A percentile compares a stretch with the other conserved stretches of the same genome.
phyloP scores from a whole-genome alignment of 2,113 vertebrate species.

The Odontophorus gujanensis region DNA sequence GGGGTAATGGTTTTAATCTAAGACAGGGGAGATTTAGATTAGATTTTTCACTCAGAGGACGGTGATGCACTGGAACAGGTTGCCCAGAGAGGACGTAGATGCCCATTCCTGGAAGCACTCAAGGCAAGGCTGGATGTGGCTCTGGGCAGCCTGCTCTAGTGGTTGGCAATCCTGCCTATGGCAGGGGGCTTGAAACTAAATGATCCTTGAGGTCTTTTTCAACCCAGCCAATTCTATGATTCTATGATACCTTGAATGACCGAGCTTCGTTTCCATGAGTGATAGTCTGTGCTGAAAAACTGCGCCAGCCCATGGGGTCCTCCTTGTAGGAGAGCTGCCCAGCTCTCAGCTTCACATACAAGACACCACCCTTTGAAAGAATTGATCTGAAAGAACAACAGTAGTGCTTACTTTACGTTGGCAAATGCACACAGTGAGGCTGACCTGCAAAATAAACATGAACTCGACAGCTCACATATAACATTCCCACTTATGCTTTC shows the following conservation, averaged over 20 bases:
- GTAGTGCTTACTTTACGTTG: fast-evolving
- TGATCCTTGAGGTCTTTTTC: no score
- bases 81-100: no score
- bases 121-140: no score
- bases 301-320: conserved; percentile 97
- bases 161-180: no score
- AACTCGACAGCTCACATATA: neutral
- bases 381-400: conserved; percentile 84
- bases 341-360: conserved; percentile 94
- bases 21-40: no score
- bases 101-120: no score
- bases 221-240: no score
- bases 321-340: conserved; percentile 98
- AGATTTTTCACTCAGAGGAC: no score
- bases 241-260: conserved; percentile 87
- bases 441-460: fast-evolving
- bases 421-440: fast-evolving
- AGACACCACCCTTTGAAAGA: conserved; percentile 89
- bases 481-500: neutral
- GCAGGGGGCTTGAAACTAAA: no score
- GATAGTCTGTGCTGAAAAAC: conserved; percentile 88
- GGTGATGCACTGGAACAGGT: no score
- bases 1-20: no score
- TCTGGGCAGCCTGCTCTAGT: no score
- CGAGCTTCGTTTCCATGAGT: conserved; percentile 87